phyloP scores from a whole-genome alignment of 2,888 invertebrate genomes.

The Xanthia togata region DNA sequence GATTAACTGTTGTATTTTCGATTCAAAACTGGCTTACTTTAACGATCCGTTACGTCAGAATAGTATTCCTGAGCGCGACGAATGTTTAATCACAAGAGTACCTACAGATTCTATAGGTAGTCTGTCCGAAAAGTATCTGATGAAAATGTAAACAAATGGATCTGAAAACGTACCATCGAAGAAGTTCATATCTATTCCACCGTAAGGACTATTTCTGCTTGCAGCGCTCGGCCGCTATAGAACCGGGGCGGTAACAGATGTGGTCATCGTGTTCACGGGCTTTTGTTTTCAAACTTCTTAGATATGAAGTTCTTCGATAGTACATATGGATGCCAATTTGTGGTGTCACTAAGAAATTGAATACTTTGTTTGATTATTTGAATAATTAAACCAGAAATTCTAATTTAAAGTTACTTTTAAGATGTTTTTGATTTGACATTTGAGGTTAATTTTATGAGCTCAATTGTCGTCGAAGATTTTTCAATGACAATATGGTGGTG shows the following conservation, averaged over 20 bases:
- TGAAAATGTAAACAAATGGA: neutral
- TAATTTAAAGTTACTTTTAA: neutral
- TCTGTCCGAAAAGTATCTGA: neutral
- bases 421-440: neutral
- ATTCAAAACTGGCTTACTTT: neutral
- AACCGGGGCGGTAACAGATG: too few species aligned
- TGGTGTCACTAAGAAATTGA: neutral
- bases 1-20: neutral
- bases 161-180: neutral
- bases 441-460: neutral
- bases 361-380: neutral
- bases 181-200: too few species aligned
- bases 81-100: constrained; percentile 16
- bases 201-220: too few species aligned
- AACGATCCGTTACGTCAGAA: neutral
- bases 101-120: neutral
- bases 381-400: neutral
- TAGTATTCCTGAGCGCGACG: neutral
- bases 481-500: too few species aligned
- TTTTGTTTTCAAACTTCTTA: too few species aligned
- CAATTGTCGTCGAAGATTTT: neutral
- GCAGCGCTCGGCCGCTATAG: too few species aligned
- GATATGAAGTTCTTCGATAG: too few species aligned
- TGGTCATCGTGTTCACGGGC: too few species aligned
- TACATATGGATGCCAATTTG: neutral